These are phyloP conservation scores for Pygoscelis adeliae DNA, from an alignment of 2,113 vertebrate genomes.

Conservation along the genomic window DNA sequence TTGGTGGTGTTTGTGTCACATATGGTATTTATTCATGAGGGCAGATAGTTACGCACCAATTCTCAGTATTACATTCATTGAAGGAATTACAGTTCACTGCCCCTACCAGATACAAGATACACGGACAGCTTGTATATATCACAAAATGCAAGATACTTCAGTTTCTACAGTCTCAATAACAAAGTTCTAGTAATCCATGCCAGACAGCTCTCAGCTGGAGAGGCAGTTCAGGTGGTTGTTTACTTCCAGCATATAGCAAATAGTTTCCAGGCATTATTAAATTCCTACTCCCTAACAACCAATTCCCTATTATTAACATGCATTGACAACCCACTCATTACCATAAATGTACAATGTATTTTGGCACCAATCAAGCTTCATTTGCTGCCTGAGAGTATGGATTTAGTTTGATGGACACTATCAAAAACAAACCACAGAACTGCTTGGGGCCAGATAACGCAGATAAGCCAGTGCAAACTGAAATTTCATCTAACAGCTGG, in stretches of 20 bases:
- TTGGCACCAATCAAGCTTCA: conserved; percentile 23
- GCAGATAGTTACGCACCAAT: neutral
- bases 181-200: neutral
- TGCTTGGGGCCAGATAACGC: neutral
- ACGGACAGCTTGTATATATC: neutral
- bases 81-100: neutral
- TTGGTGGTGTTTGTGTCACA: neutral
- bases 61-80: neutral
- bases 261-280: conserved; percentile 38
- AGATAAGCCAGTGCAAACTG: neutral
- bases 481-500: conserved; percentile 9
- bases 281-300: conserved; percentile 47
- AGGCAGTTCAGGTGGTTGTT: conserved; percentile 24
- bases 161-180: neutral
- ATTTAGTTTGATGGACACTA: conserved; percentile 26
- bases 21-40: neutral
- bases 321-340: conserved; percentile 32
- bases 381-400: neutral
- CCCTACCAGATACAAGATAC: neutral
- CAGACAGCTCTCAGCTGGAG: neutral
- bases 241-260: neutral
- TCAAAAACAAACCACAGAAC: conserved; percentile 14
- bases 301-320: conserved; percentile 32
- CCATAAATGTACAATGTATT: neutral
- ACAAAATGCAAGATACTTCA: neutral